Percentiles rank a stretch among this genome's conserved stretches.
phyloP scores from a whole-genome alignment of 2,888 invertebrate genomes.

The Arge pagana region DNA sequence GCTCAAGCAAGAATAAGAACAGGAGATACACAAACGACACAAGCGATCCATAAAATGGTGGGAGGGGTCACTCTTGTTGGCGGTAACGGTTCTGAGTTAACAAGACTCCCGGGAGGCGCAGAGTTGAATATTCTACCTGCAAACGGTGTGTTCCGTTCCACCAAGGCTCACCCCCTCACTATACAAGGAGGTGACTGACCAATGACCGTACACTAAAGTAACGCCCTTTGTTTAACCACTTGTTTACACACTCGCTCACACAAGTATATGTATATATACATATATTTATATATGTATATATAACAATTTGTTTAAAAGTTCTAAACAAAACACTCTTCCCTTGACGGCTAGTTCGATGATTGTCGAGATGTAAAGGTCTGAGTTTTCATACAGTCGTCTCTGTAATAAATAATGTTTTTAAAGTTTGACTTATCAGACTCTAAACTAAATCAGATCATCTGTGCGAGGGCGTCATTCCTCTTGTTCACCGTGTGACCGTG shows the following conservation, averaged over 20 bases:
- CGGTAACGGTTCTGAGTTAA: constrained; percentile 53
- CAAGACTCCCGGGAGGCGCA: constrained; percentile 56
- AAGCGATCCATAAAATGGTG: constrained; percentile 57
- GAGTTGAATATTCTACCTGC: constrained; percentile 57
- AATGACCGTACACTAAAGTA: constrained; percentile 15
- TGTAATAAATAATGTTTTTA: too few relatives aligned
- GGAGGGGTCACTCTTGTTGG: constrained; percentile 55
- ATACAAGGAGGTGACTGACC: constrained; percentile 50
- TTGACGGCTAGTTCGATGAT: too few relatives aligned
- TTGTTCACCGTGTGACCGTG: too few relatives aligned
- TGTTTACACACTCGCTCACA: background rate
- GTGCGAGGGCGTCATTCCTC: too few relatives aligned
- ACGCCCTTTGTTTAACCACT: background rate
- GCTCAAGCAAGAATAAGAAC: constrained; percentile 53
- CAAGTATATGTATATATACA: too few relatives aligned
- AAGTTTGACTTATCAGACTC: too few relatives aligned
- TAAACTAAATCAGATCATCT: too few relatives aligned
- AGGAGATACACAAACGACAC: constrained; percentile 43
- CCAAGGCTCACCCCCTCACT: constrained; percentile 48
- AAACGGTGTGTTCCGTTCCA: constrained; percentile 51
- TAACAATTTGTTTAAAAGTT: too few relatives aligned
- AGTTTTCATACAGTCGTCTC: too few relatives aligned
- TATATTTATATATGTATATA: too few relatives aligned
- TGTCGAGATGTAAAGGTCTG: too few relatives aligned
- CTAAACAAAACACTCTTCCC: too few relatives aligned